A percentile compares a stretch with the other conserved stretches of the same genome.
phyloP scores from a whole-genome alignment of 2,888 invertebrate species.

The Noctua janthina region DNA sequence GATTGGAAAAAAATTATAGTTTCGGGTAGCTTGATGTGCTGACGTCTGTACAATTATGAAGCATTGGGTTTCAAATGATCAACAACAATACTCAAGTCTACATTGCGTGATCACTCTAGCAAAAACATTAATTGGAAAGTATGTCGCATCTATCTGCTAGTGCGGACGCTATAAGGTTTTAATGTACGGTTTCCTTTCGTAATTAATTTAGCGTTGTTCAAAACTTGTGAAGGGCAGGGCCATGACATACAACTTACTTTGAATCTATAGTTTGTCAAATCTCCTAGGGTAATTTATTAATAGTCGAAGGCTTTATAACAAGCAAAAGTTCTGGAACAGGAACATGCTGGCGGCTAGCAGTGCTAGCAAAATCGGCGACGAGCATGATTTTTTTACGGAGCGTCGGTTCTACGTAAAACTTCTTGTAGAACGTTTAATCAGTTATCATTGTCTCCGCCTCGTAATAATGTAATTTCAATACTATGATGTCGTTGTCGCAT shows the following conservation, averaged over 20 bases:
- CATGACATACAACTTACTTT: neutral
- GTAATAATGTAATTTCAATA: slow-evolving; percentile 10
- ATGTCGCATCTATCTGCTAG: neutral
- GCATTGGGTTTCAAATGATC: neutral
- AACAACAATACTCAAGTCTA: neutral
- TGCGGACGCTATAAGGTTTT: neutral
- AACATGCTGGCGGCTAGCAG: neutral
- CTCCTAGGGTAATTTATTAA: neutral
- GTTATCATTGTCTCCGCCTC: neutral
- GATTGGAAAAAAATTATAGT: no score
- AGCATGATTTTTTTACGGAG: neutral
- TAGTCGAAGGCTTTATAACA: neutral
- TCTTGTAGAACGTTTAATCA: neutral
- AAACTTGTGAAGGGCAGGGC: neutral
- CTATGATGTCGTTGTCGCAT: slow-evolving; percentile 11
- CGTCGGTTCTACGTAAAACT: neutral
- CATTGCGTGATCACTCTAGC: neutral
- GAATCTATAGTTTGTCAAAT: neutral
- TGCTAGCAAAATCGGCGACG: neutral
- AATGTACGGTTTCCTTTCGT: neutral
- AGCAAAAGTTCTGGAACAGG: neutral
- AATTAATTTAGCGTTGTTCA: slow-evolving; percentile 1
- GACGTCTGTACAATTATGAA: neutral
- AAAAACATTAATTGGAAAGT: neutral
- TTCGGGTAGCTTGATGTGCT: no score